Evolutionary conservation across 2,113 vertebrate species (phyloP), one percentile per base, ranked within the genome.

Genomic region (Mesocricetus auratus): DNA sequence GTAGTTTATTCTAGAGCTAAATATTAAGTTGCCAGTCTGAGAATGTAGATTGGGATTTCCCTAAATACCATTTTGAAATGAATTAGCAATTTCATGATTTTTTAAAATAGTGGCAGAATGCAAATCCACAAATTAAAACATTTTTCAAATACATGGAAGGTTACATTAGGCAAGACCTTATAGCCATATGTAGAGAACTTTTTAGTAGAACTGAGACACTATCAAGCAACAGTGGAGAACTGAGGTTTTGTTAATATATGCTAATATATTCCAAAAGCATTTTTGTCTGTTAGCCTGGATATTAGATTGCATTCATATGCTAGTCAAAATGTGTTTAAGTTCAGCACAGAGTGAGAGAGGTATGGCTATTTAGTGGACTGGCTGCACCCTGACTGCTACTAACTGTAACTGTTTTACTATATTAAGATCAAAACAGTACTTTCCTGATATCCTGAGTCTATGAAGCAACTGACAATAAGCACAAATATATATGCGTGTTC

Each of bases 401-500:
- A 33, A 24, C 29, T 68, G 66, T 15, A 68, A 16, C 12, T 68
- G 29, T 77, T 78, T 50, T 53, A 53, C 29, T 50, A 78, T 78
- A 78, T 19, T 29, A 47, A 66, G 0, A 45, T 33, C 2, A 86
- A 33, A 36, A 21, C 9, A 19, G 36, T 36, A 6, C 10, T 33
- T 86, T 8, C 9, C 17, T 22, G 17, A 33, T 45, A 2, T 47
- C 5, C 5, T 69, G 64, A 62, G 47, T 50, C 31, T 24, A 50
- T 8, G 0, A 87, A 4, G 31, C 53, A 3, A n/a, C 17, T 53
- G 19, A 17, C 8, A 50, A 53, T 26, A 82, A 50, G 36, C 0
- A 8, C 2, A 1, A 36, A 16, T 50, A 16, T 2, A 21, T 47
- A 50, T 3, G 19, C 12, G 0, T 31, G 2, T 36, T 68, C 2